Base-by-base conservation (phyloP, 2,888 invertebrate species). In the Cacoxenus indagator region DNA sequence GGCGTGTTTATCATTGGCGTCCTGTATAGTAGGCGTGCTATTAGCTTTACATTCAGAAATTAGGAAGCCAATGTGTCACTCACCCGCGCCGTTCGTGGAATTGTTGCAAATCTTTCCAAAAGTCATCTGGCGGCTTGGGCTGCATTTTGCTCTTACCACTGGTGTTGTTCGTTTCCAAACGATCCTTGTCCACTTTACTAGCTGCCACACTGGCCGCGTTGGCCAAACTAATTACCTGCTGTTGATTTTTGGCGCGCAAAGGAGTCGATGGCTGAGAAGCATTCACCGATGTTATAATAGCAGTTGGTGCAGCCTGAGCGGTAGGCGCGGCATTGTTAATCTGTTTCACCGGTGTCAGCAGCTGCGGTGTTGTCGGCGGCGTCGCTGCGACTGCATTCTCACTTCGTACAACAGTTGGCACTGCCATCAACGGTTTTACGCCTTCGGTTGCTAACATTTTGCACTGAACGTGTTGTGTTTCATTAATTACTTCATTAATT, bases 71-170 rank as follows among this genome's bases (percentile, higher is more conserved):
- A 4, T 31, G 11, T 17, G 2, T n/a, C 73, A 90, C 93, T 92
- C 89, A 97, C 97, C 96, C 96, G 90, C 95, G 92, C 81, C 93
- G 93, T 77, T 96, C 96, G 89, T 97, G 96, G 87, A 97, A 97
- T 87, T 94, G 95, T 84, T 93, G 93, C 82, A 98, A 90, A 86
- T 96, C 96, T 61, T 85, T 85, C 74, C 85, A 88, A 70, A 88
- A 88, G 55, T 84, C 84, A 0, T 84, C 85, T 0, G 83, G 85
- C 6, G 76, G 71, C 48, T 81, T 78, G 24, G 81, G 77, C 22
- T 77, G 70, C 65, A 69, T 69, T 45, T 75, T 82, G 4, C 75
- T 75, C 9, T 67, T 70, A 8, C 26, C 29, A 8, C 6, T 54
- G 67, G 62, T 29, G 68, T 68, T 51, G 64, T 71, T 4, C 48